Base-by-base conservation (phyloP, 2,888 invertebrate species). In the Sphaeridia pumilis region DNA sequence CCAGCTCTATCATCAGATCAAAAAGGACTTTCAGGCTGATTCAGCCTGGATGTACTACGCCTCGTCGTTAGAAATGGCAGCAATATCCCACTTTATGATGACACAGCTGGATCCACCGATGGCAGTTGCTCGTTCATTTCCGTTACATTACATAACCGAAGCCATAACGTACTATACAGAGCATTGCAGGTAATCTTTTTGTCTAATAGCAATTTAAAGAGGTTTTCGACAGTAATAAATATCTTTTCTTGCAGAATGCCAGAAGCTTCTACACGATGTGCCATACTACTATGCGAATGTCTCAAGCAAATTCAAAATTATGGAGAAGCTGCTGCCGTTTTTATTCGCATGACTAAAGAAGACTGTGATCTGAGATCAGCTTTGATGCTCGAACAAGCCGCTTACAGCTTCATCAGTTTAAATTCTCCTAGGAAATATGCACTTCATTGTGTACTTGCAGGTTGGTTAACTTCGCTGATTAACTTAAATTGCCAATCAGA, bases 11-110 rank as follows among this genome's bases (percentile, higher is more conserved):
- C 93, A 97, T 72, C 82, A 86, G 38, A 89, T 93, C n/a, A 97
- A 97, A 72, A 80, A 93, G 49, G 98, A 98, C 70, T 97, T 97
- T 70, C 87, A 87, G 68, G 86, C 86, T 1, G 97, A 98, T 70
- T 88, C 92, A 63, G 97, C 97, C 1, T 95, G 94, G 94, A 77
- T 94, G 26, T 88, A 95, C 70, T 94, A 87, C 71, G 94, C 97
- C 1, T 93, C 95, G 10, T 93, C 97, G 4, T 74, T 94, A 46
- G 94, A 93, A 75, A 94, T 95, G 94, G 93, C 94, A 4, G 87
- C 88, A 12, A 71, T 95, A 26, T 83, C 92, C 17, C 64, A 64
- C 55, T 64, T 64, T 49, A 64, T 64, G 64, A 64, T 64, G 64
- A 60, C 61, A 10, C 61, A 59, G 43, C 35, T 54, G 2, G 60